These are phyloP conservation scores for Tyrophagus putrescentiae DNA, from an alignment of 1,140 invertebrate genomes.

Conservation along the genomic window DNA sequence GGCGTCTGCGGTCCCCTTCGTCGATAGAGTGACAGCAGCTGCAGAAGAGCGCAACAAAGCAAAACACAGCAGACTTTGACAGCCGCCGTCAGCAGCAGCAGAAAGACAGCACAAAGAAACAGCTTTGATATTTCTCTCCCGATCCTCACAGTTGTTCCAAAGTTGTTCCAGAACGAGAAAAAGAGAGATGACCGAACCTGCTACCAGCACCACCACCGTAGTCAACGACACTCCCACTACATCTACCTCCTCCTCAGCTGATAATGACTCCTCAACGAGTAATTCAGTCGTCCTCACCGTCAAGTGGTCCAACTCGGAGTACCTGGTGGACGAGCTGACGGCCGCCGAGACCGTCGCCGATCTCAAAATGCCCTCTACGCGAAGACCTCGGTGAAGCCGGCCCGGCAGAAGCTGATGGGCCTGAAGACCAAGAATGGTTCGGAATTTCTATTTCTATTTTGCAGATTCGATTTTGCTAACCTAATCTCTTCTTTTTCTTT, in stretches of 20 bases:
- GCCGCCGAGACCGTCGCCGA: constrained; percentile 50
- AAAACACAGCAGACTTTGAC: too few relatives aligned
- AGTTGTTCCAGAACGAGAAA: too few relatives aligned
- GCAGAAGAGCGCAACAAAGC: too few relatives aligned
- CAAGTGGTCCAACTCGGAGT: constrained; percentile 84
- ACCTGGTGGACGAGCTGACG: constrained; percentile 47
- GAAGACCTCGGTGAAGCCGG: constrained; percentile 65
- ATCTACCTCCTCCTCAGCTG: not conserved
- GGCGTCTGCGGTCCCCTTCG: too few relatives aligned
- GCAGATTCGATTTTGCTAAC: constrained; percentile 40
- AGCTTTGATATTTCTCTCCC: too few relatives aligned
- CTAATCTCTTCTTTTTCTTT: too few relatives aligned
- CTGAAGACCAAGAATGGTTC: constrained; percentile 42
- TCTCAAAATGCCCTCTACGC: constrained; percentile 62
- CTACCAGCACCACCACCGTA: too few relatives aligned
- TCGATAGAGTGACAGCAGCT: too few relatives aligned
- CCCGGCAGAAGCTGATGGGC: constrained; percentile 82
- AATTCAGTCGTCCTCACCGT: constrained; percentile 32
- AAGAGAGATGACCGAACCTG: too few relatives aligned
- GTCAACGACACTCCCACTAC: not conserved
- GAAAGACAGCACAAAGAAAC: too few relatives aligned
- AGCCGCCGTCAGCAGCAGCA: too few relatives aligned
- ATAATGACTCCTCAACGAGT: not conserved
- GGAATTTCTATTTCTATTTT: constrained; percentile 1
- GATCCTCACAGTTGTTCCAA: too few relatives aligned